A percentile compares a stretch with the other conserved stretches of the same genome.
Evolutionary conservation across 1,140 invertebrate genomes (phyloP).

Genomic region (Drosophila equinoxialis): DNA sequence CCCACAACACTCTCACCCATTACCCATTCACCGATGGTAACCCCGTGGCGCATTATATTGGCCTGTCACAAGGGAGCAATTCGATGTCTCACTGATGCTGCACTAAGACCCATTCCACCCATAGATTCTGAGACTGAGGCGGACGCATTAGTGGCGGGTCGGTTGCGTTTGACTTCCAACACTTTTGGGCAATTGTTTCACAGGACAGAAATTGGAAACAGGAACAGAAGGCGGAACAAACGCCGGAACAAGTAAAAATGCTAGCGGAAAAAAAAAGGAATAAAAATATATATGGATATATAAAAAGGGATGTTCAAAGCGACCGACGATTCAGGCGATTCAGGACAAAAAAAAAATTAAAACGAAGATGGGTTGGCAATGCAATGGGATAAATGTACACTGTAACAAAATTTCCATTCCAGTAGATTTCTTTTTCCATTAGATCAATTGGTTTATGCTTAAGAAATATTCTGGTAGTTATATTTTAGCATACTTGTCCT

Average conservation of each 20-base stretch:
- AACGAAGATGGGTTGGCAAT: slow-evolving; percentile 6
- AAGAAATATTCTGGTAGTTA: too few species aligned
- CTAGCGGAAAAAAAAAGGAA: slow-evolving; percentile 54
- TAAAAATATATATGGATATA: slow-evolving; percentile 34
- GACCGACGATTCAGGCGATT: slow-evolving; percentile 24
- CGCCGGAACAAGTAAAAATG: slow-evolving; percentile 81
- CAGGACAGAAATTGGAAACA: slow-evolving; percentile 49
- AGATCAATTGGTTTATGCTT: too few species aligned
- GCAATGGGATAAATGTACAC: slow-evolving; percentile 1
- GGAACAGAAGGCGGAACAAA: slow-evolving; percentile 83
- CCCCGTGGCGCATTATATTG: slow-evolving; percentile 82
- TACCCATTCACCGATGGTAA: slow-evolving; percentile 25
- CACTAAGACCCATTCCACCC: slow-evolving; percentile 40
- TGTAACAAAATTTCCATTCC: not conserved
- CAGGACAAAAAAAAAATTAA: slow-evolving; percentile 5
- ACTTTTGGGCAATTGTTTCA: slow-evolving; percentile 79
- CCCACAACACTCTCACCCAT: slow-evolving; percentile 6
- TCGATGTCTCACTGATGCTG: slow-evolving; percentile 62
- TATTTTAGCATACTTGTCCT: too few species aligned
- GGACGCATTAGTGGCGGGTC: slow-evolving; percentile 78
- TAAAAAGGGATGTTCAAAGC: slow-evolving; percentile 51
- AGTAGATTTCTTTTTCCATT: too few species aligned
- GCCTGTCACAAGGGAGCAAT: slow-evolving; percentile 83
- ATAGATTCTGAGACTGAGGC: slow-evolving; percentile 33
- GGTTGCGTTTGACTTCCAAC: slow-evolving; percentile 82